These are phyloP conservation scores for Tribolium freemani DNA, from an alignment of 2,888 invertebrate species.

Conservation along the genomic window DNA sequence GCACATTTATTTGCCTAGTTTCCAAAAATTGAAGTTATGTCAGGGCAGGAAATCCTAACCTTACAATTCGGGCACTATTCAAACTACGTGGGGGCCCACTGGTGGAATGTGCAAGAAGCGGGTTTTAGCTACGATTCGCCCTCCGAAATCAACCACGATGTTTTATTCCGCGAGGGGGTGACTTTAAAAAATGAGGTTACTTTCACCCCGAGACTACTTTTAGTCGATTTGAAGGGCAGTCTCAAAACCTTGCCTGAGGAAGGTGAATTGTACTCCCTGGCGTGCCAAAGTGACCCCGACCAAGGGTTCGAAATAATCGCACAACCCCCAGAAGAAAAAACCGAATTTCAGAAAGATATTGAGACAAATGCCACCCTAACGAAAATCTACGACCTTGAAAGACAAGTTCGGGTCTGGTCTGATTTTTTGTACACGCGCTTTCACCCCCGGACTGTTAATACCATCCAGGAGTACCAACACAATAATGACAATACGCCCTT, in stretches of 20 bases:
- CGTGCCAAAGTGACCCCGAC: not conserved
- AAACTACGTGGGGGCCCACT: conserved; percentile 92
- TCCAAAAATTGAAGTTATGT: conserved; percentile 46
- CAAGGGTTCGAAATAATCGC: conserved; percentile 72
- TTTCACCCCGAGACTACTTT: conserved; percentile 86
- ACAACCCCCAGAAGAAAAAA: conserved; percentile 73
- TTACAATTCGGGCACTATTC: conserved; percentile 93
- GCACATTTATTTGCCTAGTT: not conserved
- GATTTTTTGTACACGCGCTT: conserved; percentile 86
- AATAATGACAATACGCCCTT: conserved; percentile 71
- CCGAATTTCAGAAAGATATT: conserved; percentile 76
- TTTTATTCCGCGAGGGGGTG: conserved; percentile 87
- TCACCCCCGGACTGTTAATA: conserved; percentile 84
- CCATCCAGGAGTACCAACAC: conserved; percentile 80
- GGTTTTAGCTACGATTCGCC: conserved; percentile 80
- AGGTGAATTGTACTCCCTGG: conserved; percentile 77
- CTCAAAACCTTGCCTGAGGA: conserved; percentile 78
- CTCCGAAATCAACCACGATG: conserved; percentile 85
- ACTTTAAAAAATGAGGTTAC: conserved; percentile 79
- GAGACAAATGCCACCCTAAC: conserved; percentile 17
- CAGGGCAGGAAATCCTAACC: conserved; percentile 82
- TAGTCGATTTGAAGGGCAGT: conserved; percentile 86
- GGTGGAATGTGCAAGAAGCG: conserved; percentile 93
- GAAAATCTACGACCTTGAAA: conserved; percentile 76
- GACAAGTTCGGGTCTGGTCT: conserved; percentile 83